Base-by-base conservation (phyloP, 2,113 vertebrate genomes). In the Neofelis nebulosa region DNA sequence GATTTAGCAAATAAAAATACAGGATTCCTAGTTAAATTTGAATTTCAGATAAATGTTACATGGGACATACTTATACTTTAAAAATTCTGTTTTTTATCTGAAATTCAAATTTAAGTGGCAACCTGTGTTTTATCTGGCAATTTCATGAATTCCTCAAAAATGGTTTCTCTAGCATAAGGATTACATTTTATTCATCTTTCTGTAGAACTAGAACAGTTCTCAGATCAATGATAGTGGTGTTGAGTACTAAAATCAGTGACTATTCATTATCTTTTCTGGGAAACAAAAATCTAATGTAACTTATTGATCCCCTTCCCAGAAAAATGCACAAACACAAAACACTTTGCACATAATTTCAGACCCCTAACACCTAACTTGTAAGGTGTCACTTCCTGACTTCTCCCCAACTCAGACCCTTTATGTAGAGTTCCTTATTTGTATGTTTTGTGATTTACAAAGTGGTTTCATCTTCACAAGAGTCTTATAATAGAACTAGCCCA, bases 211-310 rank as follows among this genome's bases (percentile, higher is more conserved):
- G 45, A 92, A 74, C 18, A 89, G 83, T 81, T 94, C 84, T 93
- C 16, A 41, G 55, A 63, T 97, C 66, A 55, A 0, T 55, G 48
- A 89, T 61, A 76, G 38, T 76, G 79, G 78, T 68, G 29, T 73
- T 16, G 10, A 45, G 36, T 74, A 45, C 36, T 79, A 71, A 83
- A 41, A 80, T 69, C 76, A 88, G 82, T 36, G 65, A 10, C 71
- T 89, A 33, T 90, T 90, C 50, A 88, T 85, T 79, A 96, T 38
- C 52, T 94, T 87, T 94, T 91, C 81, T 94, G 50, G 29, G 82
- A 88, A 88, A 92, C 71, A 85, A 89, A 79, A 94, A 74, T 61
- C 18, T 80, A 68, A 48, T 84, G 78, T 78, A 57, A 80, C 4
- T 88, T 84, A 61, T 52, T 19, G 27, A 45, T 83, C 57, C 7